phyloP scores from a whole-genome alignment of 2,888 invertebrate genomes.

The Eumacrocentrus americanus region DNA sequence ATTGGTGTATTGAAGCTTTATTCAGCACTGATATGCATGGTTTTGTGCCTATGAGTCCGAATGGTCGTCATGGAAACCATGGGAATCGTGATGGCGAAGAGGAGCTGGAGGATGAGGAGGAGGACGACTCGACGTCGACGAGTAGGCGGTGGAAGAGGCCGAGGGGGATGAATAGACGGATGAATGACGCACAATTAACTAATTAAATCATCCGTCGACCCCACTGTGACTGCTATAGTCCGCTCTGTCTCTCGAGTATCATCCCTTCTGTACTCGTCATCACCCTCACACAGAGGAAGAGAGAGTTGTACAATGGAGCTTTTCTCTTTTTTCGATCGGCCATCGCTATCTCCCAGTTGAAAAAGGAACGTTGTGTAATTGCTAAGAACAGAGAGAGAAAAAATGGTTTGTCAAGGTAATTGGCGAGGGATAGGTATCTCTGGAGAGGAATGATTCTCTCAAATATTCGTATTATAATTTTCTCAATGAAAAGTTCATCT shows the following conservation, averaged over 20 bases:
- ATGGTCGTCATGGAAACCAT: constrained; percentile 46
- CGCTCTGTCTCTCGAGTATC: constrained; percentile 53
- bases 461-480: constrained; percentile 16
- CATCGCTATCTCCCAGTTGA: constrained; percentile 6
- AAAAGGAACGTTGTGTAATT: constrained; percentile 23
- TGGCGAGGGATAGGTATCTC: neutral
- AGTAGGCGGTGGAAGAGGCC: constrained; percentile 32
- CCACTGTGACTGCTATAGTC: constrained; percentile 39
- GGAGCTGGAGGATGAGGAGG: constrained; percentile 35
- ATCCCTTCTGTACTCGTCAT: constrained; percentile 42
- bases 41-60: constrained; percentile 32
- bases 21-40: too few species aligned
- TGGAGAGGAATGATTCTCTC: neutral
- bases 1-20: too few species aligned
- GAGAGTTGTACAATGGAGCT: neutral
- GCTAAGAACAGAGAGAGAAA: constrained; percentile 14
- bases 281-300: constrained; percentile 9
- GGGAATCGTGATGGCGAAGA: constrained; percentile 45
- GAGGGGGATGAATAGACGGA: constrained; percentile 60
- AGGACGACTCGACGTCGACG: constrained; percentile 44
- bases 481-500: neutral
- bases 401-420: constrained; percentile 29
- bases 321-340: constrained; percentile 28
- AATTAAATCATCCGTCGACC: constrained; percentile 60
- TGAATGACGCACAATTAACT: constrained; percentile 61